Evolutionary conservation across 2,888 invertebrate genomes (phyloP).

Genomic region (Spodoptera littoralis): DNA sequence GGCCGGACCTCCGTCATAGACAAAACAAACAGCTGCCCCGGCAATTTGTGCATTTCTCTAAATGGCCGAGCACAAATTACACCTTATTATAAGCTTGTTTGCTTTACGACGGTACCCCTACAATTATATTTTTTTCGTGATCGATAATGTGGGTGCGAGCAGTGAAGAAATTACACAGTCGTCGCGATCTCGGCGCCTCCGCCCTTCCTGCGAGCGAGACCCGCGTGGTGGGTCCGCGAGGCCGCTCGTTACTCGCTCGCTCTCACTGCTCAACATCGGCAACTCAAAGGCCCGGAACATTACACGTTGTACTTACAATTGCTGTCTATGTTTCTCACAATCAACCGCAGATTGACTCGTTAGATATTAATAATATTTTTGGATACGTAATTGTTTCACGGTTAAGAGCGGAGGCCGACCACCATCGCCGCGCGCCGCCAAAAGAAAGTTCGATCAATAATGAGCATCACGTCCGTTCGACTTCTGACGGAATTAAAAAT

Average conservation of each 20-base stretch:
- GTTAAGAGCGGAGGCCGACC: constrained; percentile 50
- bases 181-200: constrained; percentile 82
- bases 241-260: constrained; percentile 5
- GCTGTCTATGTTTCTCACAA: constrained; percentile 41
- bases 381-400: constrained; percentile 52
- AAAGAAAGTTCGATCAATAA: constrained; percentile 73
- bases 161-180: constrained; percentile 87
- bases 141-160: constrained; percentile 86
- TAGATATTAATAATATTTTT: constrained; percentile 52
- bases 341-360: constrained; percentile 46
- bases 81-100: constrained; percentile 89
- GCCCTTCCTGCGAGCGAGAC: constrained; percentile 71
- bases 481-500: constrained; percentile 66
- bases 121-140: constrained; percentile 87
- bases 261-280: too few species aligned
- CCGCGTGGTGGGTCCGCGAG: constrained; percentile 41
- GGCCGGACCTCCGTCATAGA: constrained; percentile 88
- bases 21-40: constrained; percentile 88
- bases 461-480: constrained; percentile 71
- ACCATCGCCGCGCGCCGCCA: constrained; percentile 52
- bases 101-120: constrained; percentile 88
- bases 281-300: constrained; percentile 18
- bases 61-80: constrained; percentile 88
- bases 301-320: constrained; percentile 28
- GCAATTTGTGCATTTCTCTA: constrained; percentile 89